These are phyloP conservation scores for Ruditapes philippinarum DNA, from an alignment of 1,140 invertebrate genomes.

Conservation along the genomic window DNA sequence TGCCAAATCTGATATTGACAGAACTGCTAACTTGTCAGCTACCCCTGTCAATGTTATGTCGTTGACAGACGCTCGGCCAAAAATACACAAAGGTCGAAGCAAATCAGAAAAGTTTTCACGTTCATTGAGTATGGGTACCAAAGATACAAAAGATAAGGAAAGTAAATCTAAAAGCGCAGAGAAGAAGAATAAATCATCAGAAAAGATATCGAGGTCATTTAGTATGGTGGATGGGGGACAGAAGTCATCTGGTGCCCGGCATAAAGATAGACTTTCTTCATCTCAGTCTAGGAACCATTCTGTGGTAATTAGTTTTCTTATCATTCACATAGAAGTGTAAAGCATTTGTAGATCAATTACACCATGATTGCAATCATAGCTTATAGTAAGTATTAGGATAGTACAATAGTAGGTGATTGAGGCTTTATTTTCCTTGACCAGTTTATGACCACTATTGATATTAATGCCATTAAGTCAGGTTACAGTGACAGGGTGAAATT, in stretches of 20 bases:
- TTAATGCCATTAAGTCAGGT: no score
- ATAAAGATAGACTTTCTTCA: conserved; percentile 31
- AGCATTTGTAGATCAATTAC: no score
- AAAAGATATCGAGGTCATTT: conserved; percentile 54
- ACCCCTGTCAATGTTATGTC: conserved; percentile 35
- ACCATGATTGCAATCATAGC: no score
- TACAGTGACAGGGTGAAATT: no score
- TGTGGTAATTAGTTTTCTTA: conserved; percentile 27
- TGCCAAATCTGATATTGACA: conserved; percentile 40
- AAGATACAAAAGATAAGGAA: conserved; percentile 56
- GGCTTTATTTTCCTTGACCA: no score
- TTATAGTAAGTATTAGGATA: no score
- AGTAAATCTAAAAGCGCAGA: not conserved
- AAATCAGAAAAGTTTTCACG: conserved; percentile 54
- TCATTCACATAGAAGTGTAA: no score
- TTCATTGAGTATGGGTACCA: conserved; percentile 44
- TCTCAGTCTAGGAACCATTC: conserved; percentile 24
- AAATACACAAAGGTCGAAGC: conserved; percentile 58
- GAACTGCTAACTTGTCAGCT: conserved; percentile 15
- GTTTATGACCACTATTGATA: no score
- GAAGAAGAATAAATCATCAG: conserved; percentile 51
- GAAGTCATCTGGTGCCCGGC: conserved; percentile 33
- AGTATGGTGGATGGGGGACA: conserved; percentile 16
- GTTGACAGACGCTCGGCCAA: conserved; percentile 48
- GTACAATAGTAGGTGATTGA: no score